Base-by-base conservation (phyloP, 2,113 vertebrate genomes). In the Casuarius casuarius region DNA sequence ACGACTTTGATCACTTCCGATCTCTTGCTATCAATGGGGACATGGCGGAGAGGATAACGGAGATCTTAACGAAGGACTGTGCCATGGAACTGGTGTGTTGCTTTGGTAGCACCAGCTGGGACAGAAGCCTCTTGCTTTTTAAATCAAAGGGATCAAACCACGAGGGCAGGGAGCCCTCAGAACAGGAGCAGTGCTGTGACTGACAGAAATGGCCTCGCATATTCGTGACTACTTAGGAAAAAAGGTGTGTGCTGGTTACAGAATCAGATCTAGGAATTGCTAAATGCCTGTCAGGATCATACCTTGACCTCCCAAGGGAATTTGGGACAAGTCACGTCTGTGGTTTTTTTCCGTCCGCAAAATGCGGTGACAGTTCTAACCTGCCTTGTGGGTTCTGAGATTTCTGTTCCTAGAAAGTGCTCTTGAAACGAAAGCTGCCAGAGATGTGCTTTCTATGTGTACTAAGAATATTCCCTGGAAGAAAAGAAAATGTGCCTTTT, bases 51-150 rank as follows among this genome's bases (percentile, higher is more conserved):
- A 97, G 98, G 22, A 98, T 98, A 48, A 98, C 91, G 17, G 86
- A 98, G 51, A 98, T 99, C 89, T 86, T 99, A 70, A 99, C 98
- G 9, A 87, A 84, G 77, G 97, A 98, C 61, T 99, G 99, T 6
- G 94, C 96, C 79, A 99, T 99, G 98, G 98, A 99, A 90, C 97
- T 99, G 20, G 87, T 99, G 25, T 97, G 94, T 76, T 98, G 98
- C 86, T 99, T 99, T 18, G 99, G 99, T 13, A 99, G 96, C 92
- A 99, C 99, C 5, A 79, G 95, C 7, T 99, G 99, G 99, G 98
- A 99, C 93, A 97, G 99, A 5, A 98, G 98, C 26, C 97, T 99
- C 71, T 93, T 99, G 90, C 98, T 99, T 26, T 99, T 99, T 89
- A 98, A 93, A 78, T 78, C 95, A 23, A 97, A 38, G 4, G 3